Conservation (phyloP, 2,113 vertebrate genomes). For the Scomber colias region DNA sequence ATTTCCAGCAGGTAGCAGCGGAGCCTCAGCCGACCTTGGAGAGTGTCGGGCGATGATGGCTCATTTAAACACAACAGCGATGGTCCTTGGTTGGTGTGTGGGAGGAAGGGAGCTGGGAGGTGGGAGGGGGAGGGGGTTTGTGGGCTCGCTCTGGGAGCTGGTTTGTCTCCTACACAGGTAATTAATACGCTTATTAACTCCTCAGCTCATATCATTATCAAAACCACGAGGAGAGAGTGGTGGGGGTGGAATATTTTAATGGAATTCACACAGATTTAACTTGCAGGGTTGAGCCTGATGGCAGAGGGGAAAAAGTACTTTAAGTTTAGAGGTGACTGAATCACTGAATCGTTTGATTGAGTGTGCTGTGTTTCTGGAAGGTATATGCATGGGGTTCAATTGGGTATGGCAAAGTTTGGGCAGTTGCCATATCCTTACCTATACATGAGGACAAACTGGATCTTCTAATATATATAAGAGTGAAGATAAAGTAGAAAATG, state of each 20-base stretch:
- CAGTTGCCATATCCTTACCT: neutral
- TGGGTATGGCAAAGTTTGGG: constrained; percentile 3
- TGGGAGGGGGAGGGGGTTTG: neutral
- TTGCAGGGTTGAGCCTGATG: constrained; percentile 16
- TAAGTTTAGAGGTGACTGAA: constrained; percentile 58
- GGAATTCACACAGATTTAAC: constrained; percentile 48
- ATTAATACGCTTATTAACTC: constrained; percentile 82
- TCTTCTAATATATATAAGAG: neutral
- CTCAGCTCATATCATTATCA: constrained; percentile 68
- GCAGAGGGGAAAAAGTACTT: neutral
- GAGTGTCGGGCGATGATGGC: constrained; percentile 51
- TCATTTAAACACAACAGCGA: constrained; percentile 57
- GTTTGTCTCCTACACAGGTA: constrained; percentile 76
- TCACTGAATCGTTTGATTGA: constrained; percentile 30
- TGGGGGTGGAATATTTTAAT: constrained; percentile 63
- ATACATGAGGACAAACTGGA: neutral
- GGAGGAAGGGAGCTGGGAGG: neutral
- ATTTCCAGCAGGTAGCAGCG: constrained; percentile 41
- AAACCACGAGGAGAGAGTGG: constrained; percentile 41
- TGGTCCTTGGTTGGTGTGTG: constrained; percentile 29
- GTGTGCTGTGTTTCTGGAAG: constrained; percentile 2
- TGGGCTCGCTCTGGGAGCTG: constrained; percentile 54
- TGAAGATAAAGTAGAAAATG: neutral
- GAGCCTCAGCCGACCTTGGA: constrained; percentile 59
- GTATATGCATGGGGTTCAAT: neutral